Base-by-base conservation (phyloP, 1,140 invertebrate genomes). In the Ditylenchus dipsaci region DNA sequence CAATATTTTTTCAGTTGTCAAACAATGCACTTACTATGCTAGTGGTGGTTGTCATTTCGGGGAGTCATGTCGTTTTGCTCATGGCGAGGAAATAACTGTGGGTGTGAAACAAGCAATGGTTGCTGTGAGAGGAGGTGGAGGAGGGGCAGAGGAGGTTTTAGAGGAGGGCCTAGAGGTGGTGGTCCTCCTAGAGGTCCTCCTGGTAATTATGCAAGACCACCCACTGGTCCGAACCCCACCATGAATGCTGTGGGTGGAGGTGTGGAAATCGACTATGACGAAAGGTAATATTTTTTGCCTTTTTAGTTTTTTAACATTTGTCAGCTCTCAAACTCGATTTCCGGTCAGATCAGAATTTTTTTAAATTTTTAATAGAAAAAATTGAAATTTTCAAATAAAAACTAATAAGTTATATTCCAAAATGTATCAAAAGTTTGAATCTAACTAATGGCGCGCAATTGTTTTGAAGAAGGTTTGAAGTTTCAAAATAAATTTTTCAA, bases 1-100 rank as follows among this genome's bases (percentile, higher is more conserved):
- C 7, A 45, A 21, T 7, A 19, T 61, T 59, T 59, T 61, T 61
- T 61, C 42, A 61, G 59, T 45, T 15, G 38, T 61, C 1, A 61
- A 33, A 33, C 59, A 61, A 19, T 61, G 59, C 59, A 21, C 42
- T 23, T 61, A 33, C 59, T 45, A 61, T 30, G 27, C 59, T n/a
- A 61, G 3, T 61, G 59, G 59, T 5, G 59, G 59, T 7, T 61
- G 59, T 17, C 27, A 61, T 45, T 61, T 23, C n/a, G 59, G 59
- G n/a, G 59, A 61, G 17, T 3, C 3, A 15, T 61, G 59, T 27
- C 59, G 59, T 38, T 61, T 61, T n/a, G 59, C 59, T 21, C 59
- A 61, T 27, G 59, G 59, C 1, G 59, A 61, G 3, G 59, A 61
- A 17, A 61, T 61, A n/a, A 61, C 59, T 19, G 27, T 8, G 17